phyloP scores from a whole-genome alignment of 2,888 invertebrate genomes.

The Geotrupes spiniger region DNA sequence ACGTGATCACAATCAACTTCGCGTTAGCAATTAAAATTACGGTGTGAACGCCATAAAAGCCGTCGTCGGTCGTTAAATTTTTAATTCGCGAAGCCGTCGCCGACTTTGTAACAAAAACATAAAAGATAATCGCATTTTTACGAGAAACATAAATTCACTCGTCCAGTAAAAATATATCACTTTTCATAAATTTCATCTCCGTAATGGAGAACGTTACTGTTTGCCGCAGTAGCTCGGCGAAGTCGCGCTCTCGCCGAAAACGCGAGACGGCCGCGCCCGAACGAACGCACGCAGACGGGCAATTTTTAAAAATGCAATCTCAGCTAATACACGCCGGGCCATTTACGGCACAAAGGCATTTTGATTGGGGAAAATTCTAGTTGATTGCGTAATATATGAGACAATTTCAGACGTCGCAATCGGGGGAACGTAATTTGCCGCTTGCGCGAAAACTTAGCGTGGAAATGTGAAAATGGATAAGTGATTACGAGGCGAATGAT shows the following conservation, averaged over 20 bases:
- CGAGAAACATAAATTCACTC: too few species aligned
- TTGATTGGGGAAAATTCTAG: conserved; percentile 10
- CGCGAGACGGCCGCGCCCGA: not conserved
- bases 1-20: too few species aligned
- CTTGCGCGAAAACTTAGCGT: conserved; percentile 25
- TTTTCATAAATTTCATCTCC: conserved; percentile 1
- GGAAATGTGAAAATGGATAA: conserved; percentile 20
- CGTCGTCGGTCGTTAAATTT: too few species aligned
- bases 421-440: conserved; percentile 25
- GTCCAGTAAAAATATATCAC: too few species aligned
- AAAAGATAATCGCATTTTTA: too few species aligned
- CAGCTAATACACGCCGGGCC: not conserved
- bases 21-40: too few species aligned
- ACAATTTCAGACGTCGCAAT: conserved; percentile 23
- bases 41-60: too few species aligned
- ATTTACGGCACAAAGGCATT: conserved; percentile 19
- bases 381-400: conserved; percentile 15
- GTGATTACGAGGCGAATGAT: too few species aligned
- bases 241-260: not conserved
- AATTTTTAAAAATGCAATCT: conserved; percentile 3
- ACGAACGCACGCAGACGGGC: not conserved
- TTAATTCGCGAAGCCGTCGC: too few species aligned
- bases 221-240: not conserved
- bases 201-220: not conserved
- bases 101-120: too few species aligned